phyloP scores from a whole-genome alignment of 2,113 vertebrate genomes.

The Takifugu bimaculatus region DNA sequence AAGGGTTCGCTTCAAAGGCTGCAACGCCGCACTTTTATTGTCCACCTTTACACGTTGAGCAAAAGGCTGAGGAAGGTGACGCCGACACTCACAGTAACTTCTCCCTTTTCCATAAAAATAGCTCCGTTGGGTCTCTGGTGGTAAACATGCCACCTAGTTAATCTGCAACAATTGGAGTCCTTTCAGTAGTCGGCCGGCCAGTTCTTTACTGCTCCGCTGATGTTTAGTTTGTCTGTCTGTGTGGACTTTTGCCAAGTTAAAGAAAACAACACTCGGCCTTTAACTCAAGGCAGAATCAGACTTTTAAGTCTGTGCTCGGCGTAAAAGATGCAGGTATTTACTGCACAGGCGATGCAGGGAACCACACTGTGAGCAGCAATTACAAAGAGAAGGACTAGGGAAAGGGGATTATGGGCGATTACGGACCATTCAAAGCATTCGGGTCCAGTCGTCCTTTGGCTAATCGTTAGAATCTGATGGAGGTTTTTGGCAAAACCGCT shows the following conservation, averaged over 20 bases:
- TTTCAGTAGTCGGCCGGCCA: too few species aligned
- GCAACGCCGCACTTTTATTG: neutral
- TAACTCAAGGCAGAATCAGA: neutral
- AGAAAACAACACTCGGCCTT: neutral
- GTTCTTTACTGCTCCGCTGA: too few species aligned
- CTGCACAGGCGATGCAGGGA: too few species aligned
- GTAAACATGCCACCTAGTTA: slow-evolving; percentile 7
- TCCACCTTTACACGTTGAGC: neutral
- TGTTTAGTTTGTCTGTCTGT: neutral
- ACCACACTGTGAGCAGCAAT: too few species aligned
- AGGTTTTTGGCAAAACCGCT: too few species aligned
- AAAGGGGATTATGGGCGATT: too few species aligned
- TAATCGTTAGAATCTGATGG: too few species aligned
- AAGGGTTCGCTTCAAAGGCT: neutral
- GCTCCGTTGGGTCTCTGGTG: slow-evolving; percentile 13
- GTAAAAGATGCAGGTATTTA: too few species aligned
- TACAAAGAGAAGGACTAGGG: too few species aligned
- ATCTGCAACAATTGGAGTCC: too few species aligned
- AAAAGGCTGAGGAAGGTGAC: slow-evolving; percentile 14
- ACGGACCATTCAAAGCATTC: too few species aligned
- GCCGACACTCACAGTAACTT: neutral
- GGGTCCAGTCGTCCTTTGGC: too few species aligned
- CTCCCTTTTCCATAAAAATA: slow-evolving; percentile 20
- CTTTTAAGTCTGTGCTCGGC: neutral
- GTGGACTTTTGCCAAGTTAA: neutral